Evolutionary conservation across 2,888 invertebrate species (phyloP), one percentile per base, ranked within the genome.

Genomic region (Muschampia plurimacula): DNA sequence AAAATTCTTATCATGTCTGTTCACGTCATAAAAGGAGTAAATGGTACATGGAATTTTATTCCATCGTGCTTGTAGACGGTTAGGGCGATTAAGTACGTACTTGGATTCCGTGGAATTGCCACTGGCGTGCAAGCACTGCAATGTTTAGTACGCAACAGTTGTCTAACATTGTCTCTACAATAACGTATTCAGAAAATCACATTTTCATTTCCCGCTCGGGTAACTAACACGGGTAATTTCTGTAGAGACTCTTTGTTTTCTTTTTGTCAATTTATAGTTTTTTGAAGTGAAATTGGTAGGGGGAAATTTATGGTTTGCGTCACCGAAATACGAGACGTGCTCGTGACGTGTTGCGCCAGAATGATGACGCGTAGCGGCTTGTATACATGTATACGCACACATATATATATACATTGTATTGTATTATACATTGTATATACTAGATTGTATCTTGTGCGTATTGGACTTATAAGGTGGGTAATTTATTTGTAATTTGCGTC

Each of bases 101-200:
- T 68, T 65, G 57, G 59, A 49, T 39, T 66, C 60, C 49, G 49
- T 22, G 52, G 41, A 66, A 60, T 67, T 60, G 60, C 65, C 63
- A 64, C 69, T 28, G 28, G 36, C 60, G 36, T 36, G 28, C 57
- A 57, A 49, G 44, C 57, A 36, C 28, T 59, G 70, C 46, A 70
- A 63, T 69, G 68, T 39, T 57, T 13, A 55, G 41, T 64, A 64
- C 46, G 57, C 65, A 70, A 70, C 70, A 65, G 70, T 70, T 70
- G 71, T 71, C 52, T 44, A 15, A 44, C 46, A 59, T 59, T 70
- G 15, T 60, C 66, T 67, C 41, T 44, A 5, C 49, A 69, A 69
- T 44, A 28, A 44, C 13, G 46, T 72, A 41, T 72, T 44, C 64
- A 46, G 44, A 65, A 41, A 65, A 65, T 49, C n/a, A 46, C 28